Evolutionary conservation across 2,797 vertebrate genomes (phyloP).

Genomic region (Eospalax fontanierii): DNA sequence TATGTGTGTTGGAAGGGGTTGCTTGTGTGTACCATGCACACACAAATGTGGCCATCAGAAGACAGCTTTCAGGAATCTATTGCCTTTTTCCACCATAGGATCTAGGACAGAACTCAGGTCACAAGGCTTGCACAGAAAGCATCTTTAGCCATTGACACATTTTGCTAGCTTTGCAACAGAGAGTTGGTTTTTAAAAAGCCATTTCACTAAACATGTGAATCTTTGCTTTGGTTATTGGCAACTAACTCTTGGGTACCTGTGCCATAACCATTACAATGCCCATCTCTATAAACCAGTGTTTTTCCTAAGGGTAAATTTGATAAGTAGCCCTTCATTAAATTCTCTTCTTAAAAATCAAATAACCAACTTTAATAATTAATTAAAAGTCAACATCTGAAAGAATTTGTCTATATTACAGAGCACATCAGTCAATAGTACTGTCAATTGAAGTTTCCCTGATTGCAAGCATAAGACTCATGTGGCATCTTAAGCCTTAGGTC

Average conservation of each 20-base stretch:
- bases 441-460: slow-evolving; percentile 41
- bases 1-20: too few relatives aligned
- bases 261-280: neutral
- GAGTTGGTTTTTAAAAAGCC: neutral
- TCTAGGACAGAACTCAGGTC: neutral
- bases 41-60: neutral
- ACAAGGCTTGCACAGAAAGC: neutral
- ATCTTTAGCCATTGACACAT: neutral
- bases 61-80: neutral
- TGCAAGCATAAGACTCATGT: neutral
- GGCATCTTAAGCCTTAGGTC: slow-evolving; percentile 65
- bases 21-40: neutral
- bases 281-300: neutral
- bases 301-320: slow-evolving; percentile 8
- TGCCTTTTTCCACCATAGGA: neutral
- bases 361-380: slow-evolving; percentile 21
- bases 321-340: slow-evolving; percentile 3
- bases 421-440: neutral
- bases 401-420: neutral
- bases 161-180: neutral
- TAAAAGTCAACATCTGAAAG: neutral
- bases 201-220: neutral
- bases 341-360: neutral
- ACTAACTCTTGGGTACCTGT: slow-evolving; percentile 8
- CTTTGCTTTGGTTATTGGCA: slow-evolving; percentile 15